Percentiles rank a stretch among this genome's conserved stretches.
These are phyloP conservation scores for Synanthedon myopaeformis DNA, from an alignment of 2,888 invertebrate species.

Conservation along the genomic window DNA sequence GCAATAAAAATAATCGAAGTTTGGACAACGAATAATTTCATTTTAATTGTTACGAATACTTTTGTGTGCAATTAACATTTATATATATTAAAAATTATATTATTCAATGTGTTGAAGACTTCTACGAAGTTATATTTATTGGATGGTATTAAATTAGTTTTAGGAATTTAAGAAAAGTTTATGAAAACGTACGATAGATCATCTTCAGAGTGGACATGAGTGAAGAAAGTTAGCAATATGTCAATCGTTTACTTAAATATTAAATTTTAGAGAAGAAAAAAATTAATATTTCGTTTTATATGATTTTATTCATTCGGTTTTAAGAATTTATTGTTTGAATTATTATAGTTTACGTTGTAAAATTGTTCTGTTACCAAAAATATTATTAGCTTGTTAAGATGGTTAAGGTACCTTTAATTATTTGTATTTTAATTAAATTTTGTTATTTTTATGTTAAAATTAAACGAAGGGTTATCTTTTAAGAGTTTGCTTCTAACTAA, in stretches of 20 bases:
- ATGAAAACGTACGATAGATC: not conserved
- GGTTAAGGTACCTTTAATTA: too few relatives aligned
- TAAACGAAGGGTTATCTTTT: not conserved
- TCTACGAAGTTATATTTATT: not conserved
- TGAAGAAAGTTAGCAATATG: too few relatives aligned
- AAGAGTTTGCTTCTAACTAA: not conserved
- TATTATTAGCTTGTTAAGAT: too few relatives aligned
- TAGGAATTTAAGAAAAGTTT: not conserved
- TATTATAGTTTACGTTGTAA: too few relatives aligned
- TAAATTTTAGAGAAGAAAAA: too few relatives aligned
- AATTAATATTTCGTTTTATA: too few relatives aligned
- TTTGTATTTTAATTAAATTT: too few relatives aligned
- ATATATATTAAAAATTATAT: not conserved
- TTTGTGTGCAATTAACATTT: constrained; percentile 16
- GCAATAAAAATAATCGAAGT: constrained; percentile 34
- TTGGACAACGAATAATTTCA: constrained; percentile 42
- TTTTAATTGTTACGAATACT: constrained; percentile 21
- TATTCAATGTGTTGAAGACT: not conserved
- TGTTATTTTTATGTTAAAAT: not conserved
- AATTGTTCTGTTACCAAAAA: too few relatives aligned
- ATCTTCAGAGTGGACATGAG: too few relatives aligned
- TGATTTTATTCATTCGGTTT: too few relatives aligned
- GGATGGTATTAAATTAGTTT: not conserved
- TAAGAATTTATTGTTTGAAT: too few relatives aligned
- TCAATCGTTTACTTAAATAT: too few relatives aligned